A percentile compares a stretch with the other conserved stretches of the same genome.
phyloP scores from a whole-genome alignment of 1,140 invertebrate genomes.

The Cydia splendana region DNA sequence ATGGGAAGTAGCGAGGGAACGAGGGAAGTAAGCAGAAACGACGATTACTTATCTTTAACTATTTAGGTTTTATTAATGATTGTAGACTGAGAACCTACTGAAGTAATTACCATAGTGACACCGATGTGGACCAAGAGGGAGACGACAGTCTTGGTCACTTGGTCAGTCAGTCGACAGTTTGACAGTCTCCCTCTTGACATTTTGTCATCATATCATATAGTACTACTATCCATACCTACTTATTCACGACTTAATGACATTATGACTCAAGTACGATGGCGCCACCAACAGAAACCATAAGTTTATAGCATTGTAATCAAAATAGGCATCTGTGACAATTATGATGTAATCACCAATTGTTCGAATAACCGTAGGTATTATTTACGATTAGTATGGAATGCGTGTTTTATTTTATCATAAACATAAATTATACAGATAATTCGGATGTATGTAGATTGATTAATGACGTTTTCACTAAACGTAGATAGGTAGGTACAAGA shows the following conservation, averaged over 20 bases:
- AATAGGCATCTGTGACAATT: conserved; percentile 9
- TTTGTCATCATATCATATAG: not conserved
- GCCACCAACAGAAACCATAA: conserved; percentile 9
- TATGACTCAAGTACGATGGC: not conserved
- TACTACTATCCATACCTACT: not conserved
- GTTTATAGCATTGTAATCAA: conserved; percentile 20
- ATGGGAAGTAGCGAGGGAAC: too few species aligned
- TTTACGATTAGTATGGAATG: conserved; percentile 24
- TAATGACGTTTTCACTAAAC: conserved; percentile 14
- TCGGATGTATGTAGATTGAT: not conserved
- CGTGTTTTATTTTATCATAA: conserved; percentile 29
- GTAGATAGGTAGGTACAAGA: not conserved
- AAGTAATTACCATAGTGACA: not conserved
- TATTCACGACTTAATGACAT: not conserved
- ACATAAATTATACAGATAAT: conserved; percentile 24
- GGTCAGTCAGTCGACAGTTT: too few species aligned
- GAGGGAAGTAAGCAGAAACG: too few species aligned
- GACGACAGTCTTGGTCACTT: too few species aligned
- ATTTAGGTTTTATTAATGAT: too few species aligned
- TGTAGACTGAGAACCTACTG: not conserved
- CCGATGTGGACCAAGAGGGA: not conserved
- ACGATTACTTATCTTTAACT: too few species aligned
- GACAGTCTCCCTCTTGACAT: not conserved
- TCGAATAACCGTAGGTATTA: not conserved
- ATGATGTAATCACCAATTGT: conserved; percentile 17